These are phyloP conservation scores for Lethenteron camtschaticum DNA, from an alignment of 2,113 vertebrate genomes.

Conservation along the genomic window DNA sequence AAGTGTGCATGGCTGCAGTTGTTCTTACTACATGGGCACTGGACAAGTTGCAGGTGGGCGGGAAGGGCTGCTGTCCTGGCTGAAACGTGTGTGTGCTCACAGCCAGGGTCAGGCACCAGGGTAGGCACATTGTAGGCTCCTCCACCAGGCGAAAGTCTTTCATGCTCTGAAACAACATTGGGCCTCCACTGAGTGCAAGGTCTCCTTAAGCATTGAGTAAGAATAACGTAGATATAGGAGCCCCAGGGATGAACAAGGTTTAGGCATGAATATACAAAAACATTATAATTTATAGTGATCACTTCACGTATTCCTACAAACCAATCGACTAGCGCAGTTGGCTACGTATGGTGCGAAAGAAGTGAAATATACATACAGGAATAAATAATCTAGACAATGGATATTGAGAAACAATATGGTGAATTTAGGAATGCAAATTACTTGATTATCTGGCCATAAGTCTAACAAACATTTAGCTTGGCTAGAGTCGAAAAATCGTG, in stretches of 20 bases:
- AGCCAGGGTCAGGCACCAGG: slow-evolving; percentile 50
- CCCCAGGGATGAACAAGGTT: background rate
- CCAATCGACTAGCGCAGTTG: background rate
- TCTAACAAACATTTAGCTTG: slow-evolving; percentile 4
- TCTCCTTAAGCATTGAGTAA: too few relatives aligned
- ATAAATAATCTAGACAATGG: background rate
- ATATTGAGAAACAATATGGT: background rate
- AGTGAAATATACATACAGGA: too few relatives aligned
- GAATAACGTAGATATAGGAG: background rate
- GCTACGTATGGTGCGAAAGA: too few relatives aligned
- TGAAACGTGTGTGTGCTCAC: slow-evolving; percentile 43
- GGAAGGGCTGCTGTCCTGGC: slow-evolving; percentile 25
- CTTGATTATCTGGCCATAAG: background rate
- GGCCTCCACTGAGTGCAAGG: too few relatives aligned
- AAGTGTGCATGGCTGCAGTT: too few relatives aligned
- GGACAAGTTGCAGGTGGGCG: slow-evolving; percentile 35
- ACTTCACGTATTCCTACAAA: background rate
- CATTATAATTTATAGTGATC: background rate
- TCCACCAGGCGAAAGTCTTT: slow-evolving; percentile 23
- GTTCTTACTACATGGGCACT: slow-evolving; percentile 23
- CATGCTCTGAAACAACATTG: slow-evolving; percentile 21
- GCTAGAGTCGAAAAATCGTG: too few relatives aligned
- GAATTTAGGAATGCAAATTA: background rate
- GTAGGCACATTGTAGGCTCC: slow-evolving; percentile 29
- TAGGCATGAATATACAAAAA: too few relatives aligned